Percentiles rank a stretch among this genome's conserved stretches.
phyloP scores from a whole-genome alignment of 2,888 invertebrate species.

The Drosophila infuscata region DNA sequence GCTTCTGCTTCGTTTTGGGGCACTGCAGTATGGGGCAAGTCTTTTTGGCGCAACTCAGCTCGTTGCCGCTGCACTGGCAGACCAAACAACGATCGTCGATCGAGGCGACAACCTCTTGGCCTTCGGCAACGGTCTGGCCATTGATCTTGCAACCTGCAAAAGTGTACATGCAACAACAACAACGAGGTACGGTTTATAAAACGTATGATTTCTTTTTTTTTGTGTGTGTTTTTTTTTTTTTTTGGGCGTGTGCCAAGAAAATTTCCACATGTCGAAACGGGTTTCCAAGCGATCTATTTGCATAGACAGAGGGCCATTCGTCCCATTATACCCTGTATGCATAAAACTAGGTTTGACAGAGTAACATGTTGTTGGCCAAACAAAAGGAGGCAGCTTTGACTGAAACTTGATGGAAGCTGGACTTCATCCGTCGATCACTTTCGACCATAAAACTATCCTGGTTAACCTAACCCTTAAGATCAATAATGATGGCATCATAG shows the following conservation, averaged over 20 bases:
- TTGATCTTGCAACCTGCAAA: constrained; percentile 92
- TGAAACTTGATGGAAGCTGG: background rate
- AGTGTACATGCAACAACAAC: constrained; percentile 31
- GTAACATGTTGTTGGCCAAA: background rate
- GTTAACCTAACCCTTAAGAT: background rate
- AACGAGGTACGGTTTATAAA: constrained; percentile 45
- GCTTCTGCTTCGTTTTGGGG: constrained; percentile 88
- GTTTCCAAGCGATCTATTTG: constrained; percentile 73
- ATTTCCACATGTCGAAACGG: constrained; percentile 76
- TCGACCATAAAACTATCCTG: background rate
- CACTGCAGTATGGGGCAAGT: constrained; percentile 96
- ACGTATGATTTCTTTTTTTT: constrained; percentile 36
- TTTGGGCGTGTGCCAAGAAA: constrained; percentile 73
- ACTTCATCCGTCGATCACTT: background rate
- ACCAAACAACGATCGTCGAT: constrained; percentile 95
- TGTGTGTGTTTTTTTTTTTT: constrained; percentile 31
- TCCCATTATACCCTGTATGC: constrained; percentile 45
- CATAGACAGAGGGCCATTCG: constrained; percentile 63
- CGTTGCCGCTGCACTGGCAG: constrained; percentile 90
- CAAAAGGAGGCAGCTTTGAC: background rate
- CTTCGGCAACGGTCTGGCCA: constrained; percentile 92
- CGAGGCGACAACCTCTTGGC: constrained; percentile 90
- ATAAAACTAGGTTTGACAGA: background rate
- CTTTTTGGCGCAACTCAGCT: constrained; percentile 92
- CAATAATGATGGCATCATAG: background rate